phyloP scores from a whole-genome alignment of 2,888 invertebrate genomes.

The Loripinus fragilis region DNA sequence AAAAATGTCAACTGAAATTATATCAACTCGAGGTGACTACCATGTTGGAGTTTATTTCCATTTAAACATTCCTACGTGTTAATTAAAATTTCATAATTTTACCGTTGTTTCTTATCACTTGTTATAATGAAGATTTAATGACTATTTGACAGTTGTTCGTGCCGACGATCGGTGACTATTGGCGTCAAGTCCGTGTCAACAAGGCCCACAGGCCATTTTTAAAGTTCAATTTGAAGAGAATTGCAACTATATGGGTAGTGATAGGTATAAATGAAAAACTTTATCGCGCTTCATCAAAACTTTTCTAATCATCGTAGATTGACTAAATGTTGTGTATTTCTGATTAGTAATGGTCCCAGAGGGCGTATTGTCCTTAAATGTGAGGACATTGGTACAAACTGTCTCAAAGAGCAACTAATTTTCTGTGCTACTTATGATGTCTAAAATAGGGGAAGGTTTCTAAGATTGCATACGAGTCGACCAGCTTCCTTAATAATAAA shows the following conservation, averaged over 20 bases:
- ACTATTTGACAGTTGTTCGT: neutral
- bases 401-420: too few species aligned
- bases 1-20: constrained; percentile 15
- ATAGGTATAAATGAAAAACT: constrained; percentile 12
- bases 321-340: constrained; percentile 10
- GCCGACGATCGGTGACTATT: constrained; percentile 3
- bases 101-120: constrained; percentile 21
- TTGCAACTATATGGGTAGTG: constrained; percentile 6
- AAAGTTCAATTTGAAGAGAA: neutral
- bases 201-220: neutral
- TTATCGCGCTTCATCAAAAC: constrained; percentile 12
- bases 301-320: constrained; percentile 5
- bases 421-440: too few species aligned
- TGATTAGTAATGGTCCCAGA: constrained; percentile 9
- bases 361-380: neutral
- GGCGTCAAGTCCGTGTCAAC: constrained; percentile 3
- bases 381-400: neutral
- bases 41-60: constrained; percentile 1
- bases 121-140: constrained; percentile 18
- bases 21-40: constrained; percentile 3
- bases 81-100: constrained; percentile 22
- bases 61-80: constrained; percentile 16
- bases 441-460: too few species aligned
- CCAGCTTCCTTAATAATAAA: too few species aligned
- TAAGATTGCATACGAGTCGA: too few species aligned